Evolutionary conservation across 2,888 invertebrate genomes (phyloP).

Genomic region (Leptinotarsa peninsularis): DNA sequence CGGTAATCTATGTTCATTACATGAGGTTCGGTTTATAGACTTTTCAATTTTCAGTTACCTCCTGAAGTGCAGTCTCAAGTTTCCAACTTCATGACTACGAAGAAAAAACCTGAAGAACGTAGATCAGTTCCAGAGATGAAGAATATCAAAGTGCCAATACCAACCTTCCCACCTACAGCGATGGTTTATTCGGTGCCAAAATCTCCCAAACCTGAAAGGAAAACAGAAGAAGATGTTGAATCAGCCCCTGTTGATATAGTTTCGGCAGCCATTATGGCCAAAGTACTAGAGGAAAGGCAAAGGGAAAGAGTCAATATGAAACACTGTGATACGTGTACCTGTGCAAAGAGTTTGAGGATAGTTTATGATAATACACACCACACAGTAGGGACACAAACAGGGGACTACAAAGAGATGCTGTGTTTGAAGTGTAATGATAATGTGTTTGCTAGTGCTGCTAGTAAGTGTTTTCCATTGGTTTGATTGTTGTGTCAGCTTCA

Average conservation of each 20-base stretch:
- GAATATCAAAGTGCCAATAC: conserved; percentile 80
- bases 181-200: conserved; percentile 79
- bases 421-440: conserved; percentile 74
- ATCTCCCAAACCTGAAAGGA: conserved; percentile 61
- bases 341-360: conserved; percentile 70
- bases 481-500: conserved; percentile 21
- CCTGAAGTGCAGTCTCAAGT: conserved; percentile 92
- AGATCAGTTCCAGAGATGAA: conserved; percentile 67
- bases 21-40: not conserved
- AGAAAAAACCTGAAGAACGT: conserved; percentile 68
- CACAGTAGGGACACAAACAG: conserved; percentile 76
- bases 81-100: conserved; percentile 79
- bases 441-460: conserved; percentile 30
- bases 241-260: conserved; percentile 78
- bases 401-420: conserved; percentile 68
- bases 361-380: conserved; percentile 71
- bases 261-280: conserved; percentile 91
- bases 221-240: conserved; percentile 69
- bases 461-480: conserved; percentile 35
- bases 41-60: conserved; percentile 77
- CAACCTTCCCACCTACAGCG: conserved; percentile 86
- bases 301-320: conserved; percentile 81
- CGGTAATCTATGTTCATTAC: conserved; percentile 72
- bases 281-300: conserved; percentile 89
- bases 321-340: conserved; percentile 87